These are phyloP conservation scores for Conus betulinus DNA, from an alignment of 1,140 invertebrate species.

Conservation along the genomic window DNA sequence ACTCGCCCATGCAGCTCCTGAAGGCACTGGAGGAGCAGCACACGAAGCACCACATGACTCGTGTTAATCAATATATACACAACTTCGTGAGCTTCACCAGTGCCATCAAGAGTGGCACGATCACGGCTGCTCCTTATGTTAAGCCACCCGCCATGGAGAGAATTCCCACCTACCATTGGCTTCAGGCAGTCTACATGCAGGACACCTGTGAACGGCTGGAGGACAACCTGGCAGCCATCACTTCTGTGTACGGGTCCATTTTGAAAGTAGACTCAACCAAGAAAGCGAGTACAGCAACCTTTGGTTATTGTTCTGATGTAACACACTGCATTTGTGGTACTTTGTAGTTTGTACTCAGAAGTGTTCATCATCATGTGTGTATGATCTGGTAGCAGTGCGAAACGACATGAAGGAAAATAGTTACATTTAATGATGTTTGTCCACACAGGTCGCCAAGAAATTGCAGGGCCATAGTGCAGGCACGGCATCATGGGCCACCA, in stretches of 20 bases:
- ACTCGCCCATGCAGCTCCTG: not conserved
- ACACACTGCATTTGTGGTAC: not conserved
- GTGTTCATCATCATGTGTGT: not conserved
- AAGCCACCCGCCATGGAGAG: conserved; percentile 10
- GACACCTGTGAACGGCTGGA: conserved; percentile 50
- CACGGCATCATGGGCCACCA: conserved; percentile 52
- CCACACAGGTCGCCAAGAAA: conserved; percentile 27
- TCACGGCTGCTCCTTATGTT: not conserved
- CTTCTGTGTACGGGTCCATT: conserved; percentile 54
- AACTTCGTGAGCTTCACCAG: not conserved
- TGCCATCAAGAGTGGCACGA: not conserved
- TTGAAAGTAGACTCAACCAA: conserved; percentile 61
- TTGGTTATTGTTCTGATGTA: not conserved
- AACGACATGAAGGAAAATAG: not conserved
- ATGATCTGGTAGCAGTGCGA: too few relatives aligned
- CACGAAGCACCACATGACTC: not conserved
- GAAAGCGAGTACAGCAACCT: not conserved
- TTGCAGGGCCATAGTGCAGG: conserved; percentile 38
- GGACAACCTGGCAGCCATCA: conserved; percentile 52
- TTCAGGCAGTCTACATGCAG: conserved; percentile 45
- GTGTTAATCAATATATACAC: not conserved
- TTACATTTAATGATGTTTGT: too few relatives aligned
- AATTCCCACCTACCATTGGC: conserved; percentile 46
- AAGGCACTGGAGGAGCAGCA: not conserved
- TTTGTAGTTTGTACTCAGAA: not conserved